Base-by-base conservation (phyloP, 2,113 vertebrate species). In the Myxocyprinus asiaticus region DNA sequence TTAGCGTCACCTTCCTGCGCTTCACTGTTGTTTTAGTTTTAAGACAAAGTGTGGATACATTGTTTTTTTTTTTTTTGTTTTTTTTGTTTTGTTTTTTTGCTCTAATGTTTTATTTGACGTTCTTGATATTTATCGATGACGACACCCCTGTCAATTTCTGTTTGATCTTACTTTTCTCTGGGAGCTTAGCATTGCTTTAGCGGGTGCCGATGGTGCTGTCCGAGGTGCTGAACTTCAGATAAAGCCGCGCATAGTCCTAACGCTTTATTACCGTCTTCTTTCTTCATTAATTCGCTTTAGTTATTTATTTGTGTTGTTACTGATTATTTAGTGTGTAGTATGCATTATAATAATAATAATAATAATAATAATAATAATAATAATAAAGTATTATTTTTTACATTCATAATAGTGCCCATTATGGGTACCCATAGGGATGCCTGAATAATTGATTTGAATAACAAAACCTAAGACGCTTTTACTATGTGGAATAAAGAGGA, bases 151-250 rank as follows among this genome's bases (percentile, higher is more conserved):
- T 14, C 42, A 59, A 33, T 68, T 50, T 62, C 9, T 42, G 42
- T 14, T 33, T 77, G 61, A 33, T 33, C 22, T 33, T n/a, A n/a
- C n/a, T n/a, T 33, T 3, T 33, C 1, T 72, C 58, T 68, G 62
- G 15, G 22, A 58, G 14, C 8, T 33, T 33, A 33, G 10, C 11
- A 55, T 9, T 14, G 10, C 33, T 8, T 58, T 7, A n/a, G 1
- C n/a, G 55, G 55, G 11, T 15, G n/a, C 10, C 7, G 12, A 14
- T 1, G 68, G 22, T 33, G 62, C 84, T 85, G 78, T 85, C 81
- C 84, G 62, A 6, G 79, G 84, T 85, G n/a, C 84, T 85, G 81
- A 85, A 82, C 33, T 4, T 6, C 48, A 43, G 45, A 45, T 33
- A 11, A 7, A 73, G 55, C 5, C 47, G n/a, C 9, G n/a, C n/a